Evolutionary conservation across 2,113 vertebrate genomes (phyloP).

Genomic region (Caloenas nicobarica): DNA sequence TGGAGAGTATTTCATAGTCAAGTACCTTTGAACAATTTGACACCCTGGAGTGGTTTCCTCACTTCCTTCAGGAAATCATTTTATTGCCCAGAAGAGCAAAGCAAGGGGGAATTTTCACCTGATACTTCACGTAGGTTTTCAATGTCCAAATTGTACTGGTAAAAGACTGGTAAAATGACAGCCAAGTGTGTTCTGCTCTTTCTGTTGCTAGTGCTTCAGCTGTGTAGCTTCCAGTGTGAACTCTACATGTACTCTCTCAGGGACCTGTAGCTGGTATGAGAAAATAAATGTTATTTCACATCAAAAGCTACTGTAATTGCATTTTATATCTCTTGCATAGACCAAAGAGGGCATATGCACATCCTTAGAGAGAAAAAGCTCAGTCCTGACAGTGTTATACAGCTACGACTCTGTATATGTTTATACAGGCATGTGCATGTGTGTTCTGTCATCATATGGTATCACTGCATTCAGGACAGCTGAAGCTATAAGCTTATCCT

Average conservation of each 20-base stretch:
- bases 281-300: slow-evolving; percentile 37
- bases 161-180: not conserved
- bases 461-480: slow-evolving; percentile 14
- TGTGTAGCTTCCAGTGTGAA: not conserved
- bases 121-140: not conserved
- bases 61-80: not conserved
- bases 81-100: not conserved
- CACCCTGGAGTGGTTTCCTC: not conserved
- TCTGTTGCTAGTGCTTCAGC: not conserved
- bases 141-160: not conserved
- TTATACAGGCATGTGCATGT: slow-evolving; percentile 28
- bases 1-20: not conserved
- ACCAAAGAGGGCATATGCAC: slow-evolving; percentile 1
- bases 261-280: slow-evolving; percentile 1
- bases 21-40: not conserved
- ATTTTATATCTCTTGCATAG: slow-evolving; percentile 15
- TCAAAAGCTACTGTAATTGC: not conserved
- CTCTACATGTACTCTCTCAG: not conserved
- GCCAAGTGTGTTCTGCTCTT: not conserved
- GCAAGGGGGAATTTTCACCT: not conserved
- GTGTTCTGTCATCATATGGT: slow-evolving; percentile 47
- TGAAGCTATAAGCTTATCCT: slow-evolving; percentile 34
- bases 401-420: slow-evolving; percentile 9
- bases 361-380: slow-evolving; percentile 16
- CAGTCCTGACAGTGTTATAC: slow-evolving; percentile 19